Conservation (phyloP, 2,888 invertebrate species). For the Ernsta delagoae region DNA sequence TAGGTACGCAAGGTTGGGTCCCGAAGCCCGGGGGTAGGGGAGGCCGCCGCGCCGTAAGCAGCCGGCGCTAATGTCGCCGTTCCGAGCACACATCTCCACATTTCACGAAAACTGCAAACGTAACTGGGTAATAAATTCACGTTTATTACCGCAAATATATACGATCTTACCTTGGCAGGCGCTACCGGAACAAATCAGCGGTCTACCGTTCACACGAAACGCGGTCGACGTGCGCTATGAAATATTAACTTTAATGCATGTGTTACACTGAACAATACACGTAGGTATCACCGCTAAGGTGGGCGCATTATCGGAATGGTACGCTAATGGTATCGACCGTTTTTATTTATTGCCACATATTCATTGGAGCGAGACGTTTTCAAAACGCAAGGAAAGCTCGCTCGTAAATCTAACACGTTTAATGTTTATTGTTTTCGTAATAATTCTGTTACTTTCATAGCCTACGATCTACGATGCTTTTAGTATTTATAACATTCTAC, state of each 20-base stretch:
- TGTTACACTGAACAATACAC: constrained; percentile 65
- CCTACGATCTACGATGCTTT: neutral
- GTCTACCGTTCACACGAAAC: constrained; percentile 51
- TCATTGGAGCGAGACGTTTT: constrained; percentile 56
- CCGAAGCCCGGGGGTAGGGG: too few relatives aligned
- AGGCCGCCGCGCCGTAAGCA: too few relatives aligned
- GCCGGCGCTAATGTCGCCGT: too few relatives aligned
- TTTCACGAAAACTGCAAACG: too few relatives aligned
- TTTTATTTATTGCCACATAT: constrained; percentile 68
- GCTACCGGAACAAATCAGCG: constrained; percentile 74
- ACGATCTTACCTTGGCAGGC: constrained; percentile 69
- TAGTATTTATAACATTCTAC: too few relatives aligned
- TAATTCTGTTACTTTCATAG: neutral
- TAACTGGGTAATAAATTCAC: too few relatives aligned
- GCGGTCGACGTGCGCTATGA: constrained; percentile 65
- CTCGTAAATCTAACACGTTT: constrained; percentile 49
- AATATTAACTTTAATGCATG: constrained; percentile 68
- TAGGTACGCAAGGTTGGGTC: too few relatives aligned
- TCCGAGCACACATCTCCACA: too few relatives aligned
- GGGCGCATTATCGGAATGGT: constrained; percentile 68
- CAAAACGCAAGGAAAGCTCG: constrained; percentile 51
- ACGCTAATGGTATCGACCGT: constrained; percentile 67
- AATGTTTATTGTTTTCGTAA: constrained; percentile 27
- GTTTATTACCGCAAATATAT: constrained; percentile 76
- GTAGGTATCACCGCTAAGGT: constrained; percentile 57